Percentiles rank a stretch among this genome's conserved stretches.
Evolutionary conservation across 2,797 vertebrate genomes (phyloP).

Genomic region (Eospalax fontanierii): DNA sequence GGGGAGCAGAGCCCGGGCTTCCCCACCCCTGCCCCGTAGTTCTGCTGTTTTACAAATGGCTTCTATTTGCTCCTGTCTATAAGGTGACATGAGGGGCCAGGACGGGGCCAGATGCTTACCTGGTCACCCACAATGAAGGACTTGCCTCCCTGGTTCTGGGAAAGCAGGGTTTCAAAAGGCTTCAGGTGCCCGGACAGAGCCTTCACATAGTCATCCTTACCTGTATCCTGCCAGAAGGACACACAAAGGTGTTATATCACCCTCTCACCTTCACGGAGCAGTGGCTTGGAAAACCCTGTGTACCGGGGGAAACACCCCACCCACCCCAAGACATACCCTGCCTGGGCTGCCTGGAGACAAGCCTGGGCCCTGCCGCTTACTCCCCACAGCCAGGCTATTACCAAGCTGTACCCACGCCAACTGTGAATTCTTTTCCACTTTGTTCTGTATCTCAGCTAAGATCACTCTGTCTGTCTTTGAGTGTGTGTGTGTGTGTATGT

Average conservation of each 20-base stretch:
- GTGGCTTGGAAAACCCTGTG: neutral
- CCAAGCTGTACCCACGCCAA: neutral
- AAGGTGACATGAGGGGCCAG: neutral
- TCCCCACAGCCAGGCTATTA: no score
- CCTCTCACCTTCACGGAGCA: neutral
- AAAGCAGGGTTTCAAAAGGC: constrained; percentile 89
- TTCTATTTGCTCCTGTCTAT: neutral
- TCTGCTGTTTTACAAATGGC: neutral
- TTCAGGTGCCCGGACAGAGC: constrained; percentile 86
- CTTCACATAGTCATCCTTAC: constrained; percentile 89
- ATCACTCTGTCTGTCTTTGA: neutral
- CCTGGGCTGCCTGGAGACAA: neutral
- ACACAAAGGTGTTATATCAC: accelerated
- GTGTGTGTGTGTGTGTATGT: neutral
- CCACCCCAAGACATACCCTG: neutral
- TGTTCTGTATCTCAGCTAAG: neutral
- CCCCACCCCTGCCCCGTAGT: neutral
- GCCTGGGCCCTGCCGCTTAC: neutral
- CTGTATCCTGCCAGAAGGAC: constrained; percentile 86
- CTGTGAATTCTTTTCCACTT: neutral
- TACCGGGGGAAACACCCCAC: accelerated
- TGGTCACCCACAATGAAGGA: constrained; percentile 89
- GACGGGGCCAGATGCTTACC: constrained; percentile 80
- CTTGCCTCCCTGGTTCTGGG: constrained; percentile 86
- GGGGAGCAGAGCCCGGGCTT: accelerated